Conservation (phyloP, 2,113 vertebrate genomes). For the Notarius quadriscutis region DNA sequence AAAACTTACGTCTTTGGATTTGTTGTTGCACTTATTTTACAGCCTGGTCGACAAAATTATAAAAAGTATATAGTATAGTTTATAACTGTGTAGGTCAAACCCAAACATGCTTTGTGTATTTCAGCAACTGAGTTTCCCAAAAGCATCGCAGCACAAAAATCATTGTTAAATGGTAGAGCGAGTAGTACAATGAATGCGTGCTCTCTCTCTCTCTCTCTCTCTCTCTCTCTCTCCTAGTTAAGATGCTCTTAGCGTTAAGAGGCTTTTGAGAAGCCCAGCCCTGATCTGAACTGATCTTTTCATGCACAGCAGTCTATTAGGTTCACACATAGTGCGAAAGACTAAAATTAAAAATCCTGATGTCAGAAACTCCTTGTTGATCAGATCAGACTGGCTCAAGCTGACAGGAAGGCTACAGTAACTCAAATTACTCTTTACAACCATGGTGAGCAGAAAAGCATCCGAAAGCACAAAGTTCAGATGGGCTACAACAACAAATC, state of each 20-base stretch:
- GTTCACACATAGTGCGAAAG: background rate
- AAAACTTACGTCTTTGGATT: conserved; percentile 71
- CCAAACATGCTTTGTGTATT: background rate
- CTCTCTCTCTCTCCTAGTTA: too few species aligned
- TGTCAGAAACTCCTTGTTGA: background rate
- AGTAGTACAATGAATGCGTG: too few species aligned
- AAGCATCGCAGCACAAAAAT: too few species aligned
- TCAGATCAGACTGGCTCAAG: background rate
- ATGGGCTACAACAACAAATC: background rate
- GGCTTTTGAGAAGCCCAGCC: too few species aligned
- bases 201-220: too few species aligned
- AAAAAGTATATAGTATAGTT: background rate
- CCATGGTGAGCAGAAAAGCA: background rate
- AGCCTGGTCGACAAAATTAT: background rate
- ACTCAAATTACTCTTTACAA: background rate
- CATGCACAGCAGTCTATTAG: background rate
- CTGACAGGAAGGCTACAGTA: background rate
- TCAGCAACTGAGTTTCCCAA: background rate
- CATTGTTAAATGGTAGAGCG: too few species aligned
- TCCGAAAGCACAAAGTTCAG: background rate
- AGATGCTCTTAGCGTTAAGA: too few species aligned
- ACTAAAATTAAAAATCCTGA: background rate
- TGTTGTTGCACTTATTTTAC: conserved; percentile 18
- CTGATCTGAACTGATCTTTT: background rate
- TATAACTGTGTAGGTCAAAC: background rate